Evolutionary conservation across 2,113 vertebrate genomes (phyloP), one percentile per base, ranked within the genome.

Genomic region (Isichthys henryi): DNA sequence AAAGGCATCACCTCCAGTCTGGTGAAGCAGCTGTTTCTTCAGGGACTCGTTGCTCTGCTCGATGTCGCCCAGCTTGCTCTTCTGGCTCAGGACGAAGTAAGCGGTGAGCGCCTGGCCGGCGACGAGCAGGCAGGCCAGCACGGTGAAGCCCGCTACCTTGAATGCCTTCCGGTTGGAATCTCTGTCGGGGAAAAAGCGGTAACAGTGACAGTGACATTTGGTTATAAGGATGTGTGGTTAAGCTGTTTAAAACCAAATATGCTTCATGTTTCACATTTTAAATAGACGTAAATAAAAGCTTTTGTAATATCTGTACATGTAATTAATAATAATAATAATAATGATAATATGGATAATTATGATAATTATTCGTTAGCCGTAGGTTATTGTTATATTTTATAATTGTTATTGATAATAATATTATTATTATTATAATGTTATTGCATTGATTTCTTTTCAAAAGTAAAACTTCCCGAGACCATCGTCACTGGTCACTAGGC

Each of bases 1-100:
- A 80, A 43, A 8, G 13, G 80, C 48, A 89, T 89, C 89, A 95
- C 94, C 94, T 77, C 92, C 90, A 31, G 50, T 17, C 10, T 88
- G 49, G 23, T 89, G 90, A 31, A 2, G 91, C 53, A 95, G 10
- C 52, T 92, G 39, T 0, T 66, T n/a, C 85, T 88, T 45, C 86
- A 95, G 10, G 39, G 90, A 43, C 13, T 92, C 66, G 89, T 62
- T 92, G 21, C 88, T 89, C 1, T 93, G 85, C 88, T 92, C 31
- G 92, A 96, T 93, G 31, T 91, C 70, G 3, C 62, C 91, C 89
- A 96, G 92, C 92, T 94, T 93, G 0, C 58, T 35, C 43, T 62
- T 92, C 93, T 96, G 95, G 90, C 66, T 91, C 84, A 94, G n/a
- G 62, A 95, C 88, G 53, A 95, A 93, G 92, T 94, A 96, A 53